Percentiles rank a stretch among this genome's conserved stretches.
phyloP scores from a whole-genome alignment of 37 sponge, comb jelly and placozoan genomes.

The Tethya wilhelma region DNA sequence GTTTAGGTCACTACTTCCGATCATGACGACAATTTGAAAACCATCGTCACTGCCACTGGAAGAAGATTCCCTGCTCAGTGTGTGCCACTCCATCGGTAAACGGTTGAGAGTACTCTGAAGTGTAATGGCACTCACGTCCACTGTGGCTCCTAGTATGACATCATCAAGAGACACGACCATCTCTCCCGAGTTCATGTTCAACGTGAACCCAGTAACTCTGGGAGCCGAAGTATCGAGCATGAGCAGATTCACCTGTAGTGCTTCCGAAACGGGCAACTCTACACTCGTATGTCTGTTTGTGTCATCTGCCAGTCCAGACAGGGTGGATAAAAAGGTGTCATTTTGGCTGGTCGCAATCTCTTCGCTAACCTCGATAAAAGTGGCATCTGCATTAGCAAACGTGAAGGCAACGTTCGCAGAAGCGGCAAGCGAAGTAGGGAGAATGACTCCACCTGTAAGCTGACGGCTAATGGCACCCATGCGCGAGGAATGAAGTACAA shows the following conservation, averaged over 20 bases:
- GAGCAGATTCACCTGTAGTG: conserved; percentile 48
- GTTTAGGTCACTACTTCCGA: conserved; percentile 80
- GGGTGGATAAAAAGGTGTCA: conserved; percentile 56
- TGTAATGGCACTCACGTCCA: conserved; percentile 71
- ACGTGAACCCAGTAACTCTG: conserved; percentile 40
- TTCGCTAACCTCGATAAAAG: conserved; percentile 56
- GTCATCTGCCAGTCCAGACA: conserved; percentile 60
- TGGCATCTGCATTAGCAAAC: conserved; percentile 58
- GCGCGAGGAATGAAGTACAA: conserved; percentile 25
- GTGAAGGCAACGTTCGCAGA: conserved; percentile 46
- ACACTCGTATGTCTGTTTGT: conserved; percentile 45
- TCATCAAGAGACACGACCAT: conserved; percentile 72
- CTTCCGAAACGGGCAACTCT: conserved; percentile 21
- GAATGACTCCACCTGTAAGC: conserved; percentile 60
- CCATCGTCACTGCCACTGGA: conserved; percentile 33
- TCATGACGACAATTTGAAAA: conserved; percentile 42
- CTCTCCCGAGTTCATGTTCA: conserved; percentile 75
- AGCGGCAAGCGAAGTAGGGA: conserved; percentile 37
- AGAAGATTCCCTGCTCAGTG: conserved; percentile 46
- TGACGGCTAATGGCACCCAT: background rate
- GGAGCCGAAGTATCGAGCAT: conserved; percentile 59
- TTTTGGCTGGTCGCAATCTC: conserved; percentile 42
- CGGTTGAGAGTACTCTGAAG: conserved; percentile 53
- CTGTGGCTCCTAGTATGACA: conserved; percentile 51
- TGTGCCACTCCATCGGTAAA: conserved; percentile 49